Evolutionary conservation across 2,888 invertebrate species (phyloP).

Genomic region (Drosophila demipolita): DNA sequence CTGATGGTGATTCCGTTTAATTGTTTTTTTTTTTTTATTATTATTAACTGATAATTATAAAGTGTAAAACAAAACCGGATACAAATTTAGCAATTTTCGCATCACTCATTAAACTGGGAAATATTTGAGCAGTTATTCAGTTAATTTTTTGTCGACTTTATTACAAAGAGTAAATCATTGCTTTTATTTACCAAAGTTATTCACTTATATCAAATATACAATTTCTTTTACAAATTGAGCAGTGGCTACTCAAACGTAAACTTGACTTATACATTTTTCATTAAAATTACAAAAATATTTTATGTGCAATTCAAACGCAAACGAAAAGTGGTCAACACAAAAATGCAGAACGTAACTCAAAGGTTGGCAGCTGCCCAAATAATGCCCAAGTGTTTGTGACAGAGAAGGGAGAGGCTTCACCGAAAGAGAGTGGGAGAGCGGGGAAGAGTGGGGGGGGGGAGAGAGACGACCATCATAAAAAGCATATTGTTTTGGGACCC

Average conservation of each 20-base stretch:
- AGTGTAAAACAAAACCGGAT: neutral
- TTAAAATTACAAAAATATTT: constrained; percentile 61
- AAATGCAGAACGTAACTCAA: constrained; percentile 26
- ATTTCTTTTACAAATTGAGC: constrained; percentile 25
- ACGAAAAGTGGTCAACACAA: constrained; percentile 34
- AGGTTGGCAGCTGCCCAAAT: constrained; percentile 66
- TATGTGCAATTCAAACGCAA: constrained; percentile 46
- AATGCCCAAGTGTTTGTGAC: constrained; percentile 32
- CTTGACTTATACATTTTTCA: constrained; percentile 56
- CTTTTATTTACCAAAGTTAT: neutral
- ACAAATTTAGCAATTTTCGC: neutral
- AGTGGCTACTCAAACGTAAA: neutral
- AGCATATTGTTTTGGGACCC: constrained; percentile 58
- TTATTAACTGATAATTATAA: neutral
- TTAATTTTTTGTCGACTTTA: neutral
- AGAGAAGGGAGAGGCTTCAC: neutral
- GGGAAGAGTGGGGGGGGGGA: neutral
- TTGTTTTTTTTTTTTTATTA: neutral
- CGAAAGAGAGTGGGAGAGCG: neutral
- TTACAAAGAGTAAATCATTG: neutral
- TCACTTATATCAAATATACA: neutral
- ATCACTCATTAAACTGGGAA: neutral
- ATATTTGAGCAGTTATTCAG: neutral
- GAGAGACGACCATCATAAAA: constrained; percentile 41
- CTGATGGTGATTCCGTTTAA: neutral